phyloP scores from a whole-genome alignment of 53 echinoderm and acorn worm species.

The Apostichopus leukothele region DNA sequence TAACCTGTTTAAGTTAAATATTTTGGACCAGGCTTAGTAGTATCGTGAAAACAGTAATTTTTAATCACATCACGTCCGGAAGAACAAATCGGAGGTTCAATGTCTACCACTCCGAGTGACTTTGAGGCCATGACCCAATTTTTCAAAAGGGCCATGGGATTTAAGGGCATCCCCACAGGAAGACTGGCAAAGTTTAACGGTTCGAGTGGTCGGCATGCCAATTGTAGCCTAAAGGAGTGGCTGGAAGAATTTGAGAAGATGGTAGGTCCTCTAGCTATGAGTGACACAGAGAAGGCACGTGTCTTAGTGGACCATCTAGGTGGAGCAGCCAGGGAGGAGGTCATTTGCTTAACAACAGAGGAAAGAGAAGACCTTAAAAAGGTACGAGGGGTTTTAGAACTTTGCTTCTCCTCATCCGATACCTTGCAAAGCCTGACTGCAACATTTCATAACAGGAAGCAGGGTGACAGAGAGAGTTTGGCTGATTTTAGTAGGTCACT shows the following conservation, averaged over 20 bases:
- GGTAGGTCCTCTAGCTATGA: background rate
- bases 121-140: background rate
- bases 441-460: background rate
- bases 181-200: background rate
- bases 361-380: background rate
- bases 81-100: background rate
- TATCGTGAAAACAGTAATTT: background rate
- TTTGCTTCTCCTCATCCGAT: background rate
- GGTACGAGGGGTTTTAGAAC: background rate
- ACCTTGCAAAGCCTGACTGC: background rate
- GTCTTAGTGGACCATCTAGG: background rate
- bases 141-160: background rate
- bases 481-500: background rate
- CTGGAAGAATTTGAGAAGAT: background rate
- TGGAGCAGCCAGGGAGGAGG: background rate
- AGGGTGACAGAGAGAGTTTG: background rate
- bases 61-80: background rate
- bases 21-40: background rate
- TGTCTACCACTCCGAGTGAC: background rate
- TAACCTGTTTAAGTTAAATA: background rate
- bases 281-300: background rate
- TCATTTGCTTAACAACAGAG: background rate
- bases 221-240: background rate
- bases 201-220: background rate
- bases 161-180: background rate